phyloP scores from a whole-genome alignment of 2,797 vertebrate species.

The Pseudochirops corinnae region DNA sequence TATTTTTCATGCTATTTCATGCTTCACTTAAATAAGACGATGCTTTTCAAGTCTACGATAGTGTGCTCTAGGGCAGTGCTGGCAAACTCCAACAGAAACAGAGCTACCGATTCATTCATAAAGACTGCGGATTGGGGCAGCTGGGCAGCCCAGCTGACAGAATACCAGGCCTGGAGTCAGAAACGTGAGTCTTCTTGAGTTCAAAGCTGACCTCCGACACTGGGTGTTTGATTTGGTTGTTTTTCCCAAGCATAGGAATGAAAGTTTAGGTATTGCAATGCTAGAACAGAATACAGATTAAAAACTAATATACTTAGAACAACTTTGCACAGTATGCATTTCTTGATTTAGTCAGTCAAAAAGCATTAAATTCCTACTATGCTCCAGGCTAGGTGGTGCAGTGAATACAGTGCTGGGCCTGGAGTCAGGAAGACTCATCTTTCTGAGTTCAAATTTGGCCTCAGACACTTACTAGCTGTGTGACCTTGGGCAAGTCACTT shows the following conservation, averaged over 20 bases:
- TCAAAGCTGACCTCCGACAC: neutral
- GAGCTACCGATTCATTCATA: neutral
- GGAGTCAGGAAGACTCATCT: too few relatives aligned
- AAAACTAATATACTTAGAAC: neutral
- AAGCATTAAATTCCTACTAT: neutral
- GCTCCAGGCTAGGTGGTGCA: neutral
- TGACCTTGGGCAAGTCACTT: neutral
- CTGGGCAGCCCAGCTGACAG: neutral
- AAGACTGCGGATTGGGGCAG: neutral
- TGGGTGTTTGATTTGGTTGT: too few relatives aligned
- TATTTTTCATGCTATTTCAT: constrained; percentile 7
- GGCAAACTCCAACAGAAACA: neutral
- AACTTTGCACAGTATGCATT: neutral
- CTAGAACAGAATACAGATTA: constrained; percentile 40
- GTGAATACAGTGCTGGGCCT: too few relatives aligned
- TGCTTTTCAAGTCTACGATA: too few relatives aligned
- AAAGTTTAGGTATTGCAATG: constrained; percentile 46
- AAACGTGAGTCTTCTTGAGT: neutral
- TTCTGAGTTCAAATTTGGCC: too few relatives aligned
- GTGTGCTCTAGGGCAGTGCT: neutral
- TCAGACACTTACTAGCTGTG: neutral
- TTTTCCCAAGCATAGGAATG: neutral
- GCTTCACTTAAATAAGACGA: too few relatives aligned
- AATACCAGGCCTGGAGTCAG: neutral
- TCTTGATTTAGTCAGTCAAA: constrained; percentile 9